Conservation (phyloP, 2,888 invertebrate species). For the Cosmorhoe ocellata region DNA sequence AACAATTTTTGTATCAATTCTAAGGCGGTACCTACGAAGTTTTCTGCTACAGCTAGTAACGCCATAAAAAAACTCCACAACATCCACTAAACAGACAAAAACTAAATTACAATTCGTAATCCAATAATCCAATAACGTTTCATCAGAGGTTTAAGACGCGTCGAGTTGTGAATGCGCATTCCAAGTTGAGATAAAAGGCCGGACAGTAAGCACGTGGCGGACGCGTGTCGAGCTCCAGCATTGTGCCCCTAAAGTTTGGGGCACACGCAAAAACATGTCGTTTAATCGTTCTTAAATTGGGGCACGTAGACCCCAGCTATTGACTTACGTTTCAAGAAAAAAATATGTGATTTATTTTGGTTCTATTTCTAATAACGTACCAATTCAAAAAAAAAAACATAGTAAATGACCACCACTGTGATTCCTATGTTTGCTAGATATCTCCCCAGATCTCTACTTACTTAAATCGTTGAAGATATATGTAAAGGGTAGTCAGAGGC, state of each 20-base stretch:
- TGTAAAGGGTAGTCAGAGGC: too few relatives aligned
- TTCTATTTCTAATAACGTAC: too few relatives aligned
- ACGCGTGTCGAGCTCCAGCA: conserved; percentile 60
- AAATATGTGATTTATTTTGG: too few relatives aligned
- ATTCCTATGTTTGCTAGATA: too few relatives aligned
- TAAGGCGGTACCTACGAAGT: too few relatives aligned
- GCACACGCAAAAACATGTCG: conserved; percentile 59
- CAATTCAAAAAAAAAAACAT: too few relatives aligned
- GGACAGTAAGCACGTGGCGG: conserved; percentile 63
- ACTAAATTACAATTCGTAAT: conserved; percentile 51
- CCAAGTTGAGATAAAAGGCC: conserved; percentile 67
- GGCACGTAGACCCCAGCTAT: not conserved
- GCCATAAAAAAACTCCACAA: too few relatives aligned
- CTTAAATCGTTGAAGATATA: too few relatives aligned
- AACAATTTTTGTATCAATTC: too few relatives aligned
- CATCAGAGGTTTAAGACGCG: conserved; percentile 51
- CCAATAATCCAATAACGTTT: conserved; percentile 58
- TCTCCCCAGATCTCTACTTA: too few relatives aligned
- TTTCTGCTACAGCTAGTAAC: too few relatives aligned
- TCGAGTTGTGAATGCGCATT: conserved; percentile 75
- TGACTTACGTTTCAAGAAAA: not conserved
- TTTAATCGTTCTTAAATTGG: conserved; percentile 40
- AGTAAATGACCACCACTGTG: too few relatives aligned
- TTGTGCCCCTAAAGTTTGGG: conserved; percentile 38
- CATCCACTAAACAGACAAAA: not conserved